Evolutionary conservation across 1,140 invertebrate species (phyloP).

Genomic region (Tribolium madens): DNA sequence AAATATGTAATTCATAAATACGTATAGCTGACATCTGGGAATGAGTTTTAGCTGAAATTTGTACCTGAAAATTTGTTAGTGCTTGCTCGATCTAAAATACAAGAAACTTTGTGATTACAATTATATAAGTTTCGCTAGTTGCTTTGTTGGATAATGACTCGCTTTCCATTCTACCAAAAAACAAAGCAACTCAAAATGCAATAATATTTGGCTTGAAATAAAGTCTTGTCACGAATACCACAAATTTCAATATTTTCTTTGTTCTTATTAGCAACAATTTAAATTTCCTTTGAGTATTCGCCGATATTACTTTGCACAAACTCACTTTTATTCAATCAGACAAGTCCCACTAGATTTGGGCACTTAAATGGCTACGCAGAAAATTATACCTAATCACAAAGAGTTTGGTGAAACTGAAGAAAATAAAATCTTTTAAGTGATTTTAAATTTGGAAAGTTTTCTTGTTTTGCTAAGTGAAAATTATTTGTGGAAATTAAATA

Average conservation of each 20-base stretch:
- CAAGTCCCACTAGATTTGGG: background rate
- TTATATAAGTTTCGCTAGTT: constrained; percentile 43
- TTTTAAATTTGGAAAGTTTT: background rate
- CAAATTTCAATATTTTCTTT: constrained; percentile 5
- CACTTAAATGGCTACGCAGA: background rate
- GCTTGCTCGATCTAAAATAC: constrained; percentile 44
- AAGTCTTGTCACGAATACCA: background rate
- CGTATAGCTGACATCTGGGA: background rate
- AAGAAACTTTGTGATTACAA: constrained; percentile 43
- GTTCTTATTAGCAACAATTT: background rate
- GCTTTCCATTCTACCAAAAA: background rate
- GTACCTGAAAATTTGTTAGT: constrained; percentile 29
- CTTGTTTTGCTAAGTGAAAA: background rate
- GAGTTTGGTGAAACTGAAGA: background rate
- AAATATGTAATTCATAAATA: constrained; percentile 34
- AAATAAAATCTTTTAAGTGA: background rate
- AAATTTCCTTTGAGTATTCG: constrained; percentile 11
- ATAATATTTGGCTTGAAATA: constrained; percentile 25
- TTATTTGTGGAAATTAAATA: background rate
- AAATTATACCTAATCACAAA: background rate
- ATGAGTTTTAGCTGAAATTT: constrained; percentile 39
- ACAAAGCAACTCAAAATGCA: constrained; percentile 28
- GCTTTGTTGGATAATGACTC: constrained; percentile 43
- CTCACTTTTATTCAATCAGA: background rate
- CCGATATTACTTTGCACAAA: background rate